Base-by-base conservation (phyloP, 2,888 invertebrate species). In the Fragum whitleyi region DNA sequence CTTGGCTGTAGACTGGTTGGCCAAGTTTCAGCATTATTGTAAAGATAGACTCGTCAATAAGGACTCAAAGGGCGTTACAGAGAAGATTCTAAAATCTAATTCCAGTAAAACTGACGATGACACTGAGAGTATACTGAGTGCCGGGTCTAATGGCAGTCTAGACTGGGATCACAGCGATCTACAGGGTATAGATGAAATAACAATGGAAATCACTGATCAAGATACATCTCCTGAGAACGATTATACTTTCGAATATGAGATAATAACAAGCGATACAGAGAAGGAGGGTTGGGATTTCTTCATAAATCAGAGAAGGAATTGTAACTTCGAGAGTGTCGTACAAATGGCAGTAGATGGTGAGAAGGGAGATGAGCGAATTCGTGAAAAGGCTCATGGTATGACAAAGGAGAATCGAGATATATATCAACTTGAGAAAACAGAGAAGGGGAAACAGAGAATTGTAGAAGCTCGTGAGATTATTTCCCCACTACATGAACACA, bases 211-310 rank as follows among this genome's bases (percentile, higher is more conserved):
- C 7, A 77, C 84, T 2, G 86, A 80, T 11, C 87, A 89, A 39
- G 79, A 88, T 11, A 74, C 73, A 2, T 85, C 87, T 0, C 87
- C 88, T 36, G 87, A 91, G 29, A 88, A 87, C 62, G 90, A 91
- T 65, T 88, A 90, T 59, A 87, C 90, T 55, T 85, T 91, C 21
- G 88, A 88, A 61, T 89, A 87, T 71, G 91, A 91, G 75, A 86
- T 92, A 65, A 89, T 89, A 19, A 81, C 87, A 16, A 86, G 87
- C 73, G 88, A 90, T 57, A 86, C 90, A 16, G 90, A 90, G 61
- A 85, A 87, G 26, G 87, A 89, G 72, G 90, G 90, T 5, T 91
- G 91, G 91, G 90, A 90, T 57, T 90, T 90, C 74, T 91, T 91
- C 77, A 78, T 91, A 29, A 89, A 91, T 74, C 85, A 90, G 29